Conservation (phyloP, 2,113 vertebrate genomes). For the Chunga burmeisteri region DNA sequence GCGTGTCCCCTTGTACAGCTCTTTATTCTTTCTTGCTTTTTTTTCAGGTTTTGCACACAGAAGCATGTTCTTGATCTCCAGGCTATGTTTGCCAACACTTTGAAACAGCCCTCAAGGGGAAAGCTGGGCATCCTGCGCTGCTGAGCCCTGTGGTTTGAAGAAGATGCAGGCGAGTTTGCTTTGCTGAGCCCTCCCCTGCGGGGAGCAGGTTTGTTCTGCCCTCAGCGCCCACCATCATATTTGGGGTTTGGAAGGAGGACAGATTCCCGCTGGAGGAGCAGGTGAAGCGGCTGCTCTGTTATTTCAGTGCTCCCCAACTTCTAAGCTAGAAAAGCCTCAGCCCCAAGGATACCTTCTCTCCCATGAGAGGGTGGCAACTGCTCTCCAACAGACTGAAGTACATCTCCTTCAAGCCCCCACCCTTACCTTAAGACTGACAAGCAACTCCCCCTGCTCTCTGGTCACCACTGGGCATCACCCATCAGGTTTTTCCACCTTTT, state of each 20-base stretch:
- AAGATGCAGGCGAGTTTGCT: background rate
- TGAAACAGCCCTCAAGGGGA: background rate
- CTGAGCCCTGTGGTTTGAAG: background rate
- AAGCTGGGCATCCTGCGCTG: background rate
- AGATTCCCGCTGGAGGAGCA: background rate
- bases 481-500: background rate
- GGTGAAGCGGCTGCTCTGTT: background rate
- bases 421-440: background rate
- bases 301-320: background rate
- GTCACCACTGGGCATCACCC: background rate
- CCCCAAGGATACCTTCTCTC: background rate
- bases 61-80: background rate
- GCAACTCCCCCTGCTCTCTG: background rate
- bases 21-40: background rate
- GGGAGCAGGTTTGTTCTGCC: background rate
- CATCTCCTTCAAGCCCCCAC: background rate
- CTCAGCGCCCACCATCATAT: background rate
- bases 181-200: background rate
- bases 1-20: background rate
- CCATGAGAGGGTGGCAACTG: background rate
- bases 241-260: background rate
- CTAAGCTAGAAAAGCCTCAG: background rate
- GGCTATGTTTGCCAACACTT: background rate
- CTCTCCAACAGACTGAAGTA: background rate
- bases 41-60: background rate